phyloP scores from a whole-genome alignment of 2,888 invertebrate genomes.

The Galeopsomyia nigrocyanea region DNA sequence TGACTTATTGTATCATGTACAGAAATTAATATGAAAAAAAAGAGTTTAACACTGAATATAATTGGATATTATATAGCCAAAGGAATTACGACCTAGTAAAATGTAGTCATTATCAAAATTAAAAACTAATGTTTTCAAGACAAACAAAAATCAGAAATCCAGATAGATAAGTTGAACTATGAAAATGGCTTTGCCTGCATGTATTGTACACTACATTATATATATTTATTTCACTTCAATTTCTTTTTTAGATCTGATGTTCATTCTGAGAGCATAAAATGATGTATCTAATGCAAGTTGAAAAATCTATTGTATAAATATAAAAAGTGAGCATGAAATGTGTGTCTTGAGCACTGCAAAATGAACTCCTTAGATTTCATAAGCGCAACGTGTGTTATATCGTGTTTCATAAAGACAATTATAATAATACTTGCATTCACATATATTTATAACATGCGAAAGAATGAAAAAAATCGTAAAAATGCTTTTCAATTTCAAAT shows the following conservation, averaged over 20 bases:
- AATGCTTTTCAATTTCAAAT: conserved; percentile 52
- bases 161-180: background rate
- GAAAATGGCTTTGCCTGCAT: background rate
- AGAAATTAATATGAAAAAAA: conserved; percentile 41
- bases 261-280: conserved; percentile 30
- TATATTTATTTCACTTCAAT: background rate
- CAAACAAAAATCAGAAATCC: background rate
- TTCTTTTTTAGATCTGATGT: conserved; percentile 16
- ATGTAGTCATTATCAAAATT: conserved; percentile 11
- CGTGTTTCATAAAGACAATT: conserved; percentile 9
- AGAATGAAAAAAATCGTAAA: conserved; percentile 38
- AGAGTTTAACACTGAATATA: conserved; percentile 32
- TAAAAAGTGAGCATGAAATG: conserved; percentile 15
- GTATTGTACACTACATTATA: background rate
- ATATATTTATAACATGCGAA: conserved; percentile 25
- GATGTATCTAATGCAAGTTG: conserved; percentile 34
- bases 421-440: conserved; percentile 31
- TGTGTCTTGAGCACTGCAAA: conserved; percentile 29
- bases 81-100: conserved; percentile 20
- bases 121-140: conserved; percentile 3
- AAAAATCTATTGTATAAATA: conserved; percentile 40
- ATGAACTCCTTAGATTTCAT: conserved; percentile 21
- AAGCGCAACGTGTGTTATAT: conserved; percentile 29
- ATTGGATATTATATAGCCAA: conserved; percentile 30
- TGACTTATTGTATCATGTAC: conserved; percentile 41